Evolutionary conservation across 53 echinoderm and acorn worm genomes (phyloP).

Genomic region (Glandiceps talaboti): DNA sequence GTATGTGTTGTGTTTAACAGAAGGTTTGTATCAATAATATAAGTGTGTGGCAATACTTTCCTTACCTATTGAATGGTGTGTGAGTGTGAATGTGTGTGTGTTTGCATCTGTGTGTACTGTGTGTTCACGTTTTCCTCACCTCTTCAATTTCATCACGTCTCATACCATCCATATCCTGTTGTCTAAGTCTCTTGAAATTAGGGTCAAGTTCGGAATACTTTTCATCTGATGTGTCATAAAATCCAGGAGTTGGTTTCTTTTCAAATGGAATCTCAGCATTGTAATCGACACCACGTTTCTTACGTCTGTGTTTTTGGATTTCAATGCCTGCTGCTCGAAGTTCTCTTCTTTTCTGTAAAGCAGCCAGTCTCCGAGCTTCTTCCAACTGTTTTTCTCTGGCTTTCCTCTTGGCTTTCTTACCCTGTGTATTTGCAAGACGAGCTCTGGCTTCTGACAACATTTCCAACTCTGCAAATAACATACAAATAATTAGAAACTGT

Average conservation of each 20-base stretch:
- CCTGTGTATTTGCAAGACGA: conserved; percentile 98
- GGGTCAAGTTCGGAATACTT: conserved; percentile 46
- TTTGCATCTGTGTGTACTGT: too few species aligned
- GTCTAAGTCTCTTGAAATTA: conserved; percentile 83
- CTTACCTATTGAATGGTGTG: too few species aligned
- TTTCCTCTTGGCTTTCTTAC: conserved; percentile 98
- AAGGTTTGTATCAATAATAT: too few species aligned
- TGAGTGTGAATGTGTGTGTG: too few species aligned
- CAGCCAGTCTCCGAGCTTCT: conserved; percentile 84
- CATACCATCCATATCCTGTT: conserved; percentile 68
- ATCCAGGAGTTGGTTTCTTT: conserved; percentile 93
- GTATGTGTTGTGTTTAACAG: too few species aligned
- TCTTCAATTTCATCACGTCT: conserved; percentile 85
- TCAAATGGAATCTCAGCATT: conserved; percentile 99
- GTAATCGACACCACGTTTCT: conserved; percentile 92
- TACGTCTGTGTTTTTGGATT: conserved; percentile 67
- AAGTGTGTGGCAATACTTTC: too few species aligned
- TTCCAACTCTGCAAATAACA: conserved; percentile 62
- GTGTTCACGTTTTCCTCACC: conserved; percentile 39
- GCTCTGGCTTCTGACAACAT: conserved; percentile 99
- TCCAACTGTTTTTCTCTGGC: conserved; percentile 94
- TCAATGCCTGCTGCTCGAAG: conserved; percentile 94
- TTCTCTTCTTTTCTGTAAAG: conserved; percentile 86
- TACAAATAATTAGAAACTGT: too few species aligned
- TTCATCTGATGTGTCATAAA: conserved; percentile 69